phyloP scores from a whole-genome alignment of 2,797 vertebrate genomes.

The Echeneis naucrates region DNA sequence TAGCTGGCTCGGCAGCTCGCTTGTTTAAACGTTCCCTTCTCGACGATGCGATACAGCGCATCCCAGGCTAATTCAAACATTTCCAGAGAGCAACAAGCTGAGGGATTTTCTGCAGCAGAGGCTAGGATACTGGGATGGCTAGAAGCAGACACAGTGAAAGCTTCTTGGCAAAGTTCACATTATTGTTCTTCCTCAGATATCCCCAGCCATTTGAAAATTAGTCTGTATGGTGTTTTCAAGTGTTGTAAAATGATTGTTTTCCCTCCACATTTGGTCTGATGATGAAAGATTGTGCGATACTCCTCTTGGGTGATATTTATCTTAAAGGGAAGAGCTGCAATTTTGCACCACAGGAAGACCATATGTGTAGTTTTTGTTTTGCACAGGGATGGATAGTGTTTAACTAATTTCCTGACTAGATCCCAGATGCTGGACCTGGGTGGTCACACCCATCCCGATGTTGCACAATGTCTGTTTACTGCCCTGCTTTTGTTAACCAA shows the following conservation, averaged over 20 bases:
- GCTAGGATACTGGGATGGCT: constrained; percentile 21
- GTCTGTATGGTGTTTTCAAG: constrained; percentile 35
- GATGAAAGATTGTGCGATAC: constrained; percentile 55
- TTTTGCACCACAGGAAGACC: constrained; percentile 54
- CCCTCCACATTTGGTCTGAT: constrained; percentile 37
- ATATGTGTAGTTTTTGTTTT: constrained; percentile 48
- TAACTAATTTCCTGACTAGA: constrained; percentile 47
- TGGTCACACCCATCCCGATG: constrained; percentile 60
- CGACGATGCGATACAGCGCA: constrained; percentile 51
- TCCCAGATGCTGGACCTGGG: constrained; percentile 67
- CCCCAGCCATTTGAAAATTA: constrained; percentile 45
- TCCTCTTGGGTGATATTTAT: constrained; percentile 53
- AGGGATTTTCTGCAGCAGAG: constrained; percentile 37
- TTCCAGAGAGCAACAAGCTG: constrained; percentile 43
- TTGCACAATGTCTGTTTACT: constrained; percentile 45
- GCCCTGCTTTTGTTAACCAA: constrained; percentile 37
- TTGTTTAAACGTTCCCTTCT: constrained; percentile 63
- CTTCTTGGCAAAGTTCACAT: constrained; percentile 34
- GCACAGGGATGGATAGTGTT: constrained; percentile 27
- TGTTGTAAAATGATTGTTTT: constrained; percentile 57
- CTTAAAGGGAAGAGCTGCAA: constrained; percentile 56
- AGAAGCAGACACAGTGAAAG: constrained; percentile 39
- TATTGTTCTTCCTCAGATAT: constrained; percentile 42
- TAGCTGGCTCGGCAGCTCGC: constrained; percentile 31
- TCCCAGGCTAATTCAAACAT: constrained; percentile 46